phyloP scores from a whole-genome alignment of 2,888 invertebrate genomes.

The Dorcus hopei region DNA sequence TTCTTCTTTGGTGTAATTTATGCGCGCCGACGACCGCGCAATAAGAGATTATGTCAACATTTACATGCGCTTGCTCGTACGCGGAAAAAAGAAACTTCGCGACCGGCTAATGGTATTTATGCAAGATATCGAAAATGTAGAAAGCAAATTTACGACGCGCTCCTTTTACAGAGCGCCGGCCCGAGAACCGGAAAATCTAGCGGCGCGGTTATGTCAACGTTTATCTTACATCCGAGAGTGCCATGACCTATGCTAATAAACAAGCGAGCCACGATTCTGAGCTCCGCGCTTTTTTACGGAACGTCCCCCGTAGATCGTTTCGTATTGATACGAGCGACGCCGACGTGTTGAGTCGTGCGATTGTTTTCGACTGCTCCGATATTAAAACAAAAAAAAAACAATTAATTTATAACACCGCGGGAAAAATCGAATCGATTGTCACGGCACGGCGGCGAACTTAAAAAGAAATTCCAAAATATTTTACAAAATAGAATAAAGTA shows the following conservation, averaged over 20 bases:
- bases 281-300: not conserved
- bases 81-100: not conserved
- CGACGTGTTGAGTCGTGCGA: not conserved
- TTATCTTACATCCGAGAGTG: slow-evolving; percentile 19
- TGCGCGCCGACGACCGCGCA: no score
- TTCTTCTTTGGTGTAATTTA: no score
- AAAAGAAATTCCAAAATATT: not conserved
- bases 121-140: slow-evolving; percentile 18
- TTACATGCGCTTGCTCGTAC: slow-evolving; percentile 3
- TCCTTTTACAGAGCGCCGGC: slow-evolving; percentile 14
- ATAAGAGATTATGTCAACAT: no score
- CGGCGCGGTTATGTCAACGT: slow-evolving; percentile 27
- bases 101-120: slow-evolving; percentile 23
- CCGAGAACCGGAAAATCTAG: slow-evolving; percentile 15
- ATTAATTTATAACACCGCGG: no score
- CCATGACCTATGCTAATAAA: slow-evolving; percentile 25
- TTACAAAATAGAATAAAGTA: no score
- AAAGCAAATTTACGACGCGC: slow-evolving; percentile 16
- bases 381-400: no score
- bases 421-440: no score
- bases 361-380: not conserved
- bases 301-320: slow-evolving; percentile 1
- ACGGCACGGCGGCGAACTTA: no score
- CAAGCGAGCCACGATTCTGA: not conserved
- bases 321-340: no score